Evolutionary conservation across 1,140 invertebrate species (phyloP).

Genomic region (Acromyrmex heyeri): DNA sequence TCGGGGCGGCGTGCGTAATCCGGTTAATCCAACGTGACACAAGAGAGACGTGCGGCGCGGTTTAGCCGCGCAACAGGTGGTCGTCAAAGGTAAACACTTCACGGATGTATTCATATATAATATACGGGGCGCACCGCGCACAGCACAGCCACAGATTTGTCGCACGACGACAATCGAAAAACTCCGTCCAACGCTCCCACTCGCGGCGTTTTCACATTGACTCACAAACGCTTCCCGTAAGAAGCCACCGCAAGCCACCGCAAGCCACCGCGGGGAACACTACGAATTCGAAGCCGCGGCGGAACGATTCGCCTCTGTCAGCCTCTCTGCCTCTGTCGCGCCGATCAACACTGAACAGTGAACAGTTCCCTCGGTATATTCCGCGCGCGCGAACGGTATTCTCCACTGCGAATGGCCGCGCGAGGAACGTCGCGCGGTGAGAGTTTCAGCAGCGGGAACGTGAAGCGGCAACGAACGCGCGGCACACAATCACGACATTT

Average conservation of each 20-base stretch:
- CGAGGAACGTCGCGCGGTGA: not conserved
- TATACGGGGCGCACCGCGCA: conserved; percentile 26
- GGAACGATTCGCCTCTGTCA: no score
- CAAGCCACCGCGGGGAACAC: no score
- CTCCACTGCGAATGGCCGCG: not conserved
- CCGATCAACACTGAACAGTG: no score
- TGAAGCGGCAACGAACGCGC: not conserved
- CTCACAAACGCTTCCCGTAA: not conserved
- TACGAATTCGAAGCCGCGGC: no score
- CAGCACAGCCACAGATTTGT: conserved; percentile 64
- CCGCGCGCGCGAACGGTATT: not conserved
- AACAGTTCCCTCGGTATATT: not conserved
- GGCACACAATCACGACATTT: conserved; percentile 44
- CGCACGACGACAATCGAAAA: no score
- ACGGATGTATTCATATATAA: conserved; percentile 59
- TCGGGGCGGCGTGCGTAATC: conserved; percentile 77
- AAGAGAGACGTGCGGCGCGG: conserved; percentile 42
- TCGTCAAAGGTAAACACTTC: conserved; percentile 73
- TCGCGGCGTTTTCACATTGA: conserved; percentile 51
- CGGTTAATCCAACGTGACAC: conserved; percentile 82
- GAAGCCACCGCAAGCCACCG: no score
- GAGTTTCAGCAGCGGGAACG: not conserved
- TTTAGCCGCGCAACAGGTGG: conserved; percentile 77
- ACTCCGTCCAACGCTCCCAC: not conserved
- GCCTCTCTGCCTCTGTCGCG: no score